Evolutionary conservation across 2,113 vertebrate genomes (phyloP).

Genomic region (Echinops telfairi): DNA sequence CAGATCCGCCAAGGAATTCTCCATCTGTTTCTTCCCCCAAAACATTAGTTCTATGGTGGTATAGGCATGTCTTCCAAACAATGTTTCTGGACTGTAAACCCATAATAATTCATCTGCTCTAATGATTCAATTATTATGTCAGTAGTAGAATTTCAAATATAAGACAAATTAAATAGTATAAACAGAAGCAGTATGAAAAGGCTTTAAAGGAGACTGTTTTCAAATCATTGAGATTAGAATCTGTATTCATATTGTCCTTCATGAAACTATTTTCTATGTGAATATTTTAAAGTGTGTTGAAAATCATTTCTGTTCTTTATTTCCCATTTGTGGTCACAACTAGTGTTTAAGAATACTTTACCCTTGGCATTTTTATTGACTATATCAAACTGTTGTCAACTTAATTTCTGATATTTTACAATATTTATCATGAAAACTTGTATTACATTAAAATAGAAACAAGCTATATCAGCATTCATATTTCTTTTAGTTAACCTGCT

Average conservation of each 20-base stretch:
- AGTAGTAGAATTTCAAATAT: neutral
- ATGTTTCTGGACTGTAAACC: neutral
- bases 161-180: neutral
- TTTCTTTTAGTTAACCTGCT: neutral
- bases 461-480: neutral
- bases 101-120: neutral
- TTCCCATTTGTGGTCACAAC: neutral
- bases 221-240: neutral
- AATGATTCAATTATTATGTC: neutral
- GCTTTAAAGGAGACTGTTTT: neutral
- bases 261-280: neutral
- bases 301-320: neutral
- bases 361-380: neutral
- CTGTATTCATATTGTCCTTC: neutral
- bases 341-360: neutral
- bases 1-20: conserved; percentile 63
- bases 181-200: neutral
- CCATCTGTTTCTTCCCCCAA: neutral
- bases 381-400: neutral
- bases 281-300: neutral
- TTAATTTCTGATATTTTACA: neutral
- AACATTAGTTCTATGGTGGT: neutral
- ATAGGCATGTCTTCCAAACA: neutral
- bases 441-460: neutral
- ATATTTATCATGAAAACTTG: neutral